These are phyloP conservation scores for Crenuchus spilurus DNA, from an alignment of 2,797 vertebrate genomes.

Conservation along the genomic window DNA sequence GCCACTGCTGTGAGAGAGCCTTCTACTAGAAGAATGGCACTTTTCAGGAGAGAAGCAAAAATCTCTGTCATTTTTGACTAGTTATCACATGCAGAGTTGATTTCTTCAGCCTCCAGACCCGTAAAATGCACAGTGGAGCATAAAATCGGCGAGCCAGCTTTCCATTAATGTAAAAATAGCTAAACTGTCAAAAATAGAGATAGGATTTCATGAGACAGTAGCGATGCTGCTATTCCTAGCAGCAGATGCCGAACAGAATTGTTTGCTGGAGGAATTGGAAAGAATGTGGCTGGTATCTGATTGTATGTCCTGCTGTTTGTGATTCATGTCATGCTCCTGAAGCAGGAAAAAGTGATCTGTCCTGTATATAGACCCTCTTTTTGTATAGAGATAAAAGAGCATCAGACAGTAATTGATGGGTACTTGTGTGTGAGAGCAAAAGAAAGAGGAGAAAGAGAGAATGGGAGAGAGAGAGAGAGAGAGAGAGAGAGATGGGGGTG, in stretches of 20 bases:
- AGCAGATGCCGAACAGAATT: neutral
- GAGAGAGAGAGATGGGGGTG: neutral
- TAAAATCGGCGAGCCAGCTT: neutral
- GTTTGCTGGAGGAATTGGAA: conserved; percentile 4
- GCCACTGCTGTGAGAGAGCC: neutral
- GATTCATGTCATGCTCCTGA: neutral
- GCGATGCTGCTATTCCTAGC: neutral
- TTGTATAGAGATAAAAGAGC: neutral
- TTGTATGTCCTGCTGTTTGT: neutral
- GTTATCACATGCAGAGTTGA: neutral
- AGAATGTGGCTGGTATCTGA: neutral
- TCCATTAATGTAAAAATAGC: neutral
- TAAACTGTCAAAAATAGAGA: neutral
- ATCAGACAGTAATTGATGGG: neutral
- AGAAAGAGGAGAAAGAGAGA: neutral
- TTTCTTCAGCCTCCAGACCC: neutral
- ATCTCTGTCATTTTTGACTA: neutral
- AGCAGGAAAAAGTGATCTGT: neutral
- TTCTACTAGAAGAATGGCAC: neutral
- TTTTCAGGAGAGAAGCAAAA: neutral
- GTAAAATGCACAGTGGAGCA: neutral
- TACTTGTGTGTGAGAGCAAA: neutral
- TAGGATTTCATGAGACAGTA: neutral
- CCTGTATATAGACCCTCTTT: neutral
- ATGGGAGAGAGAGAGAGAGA: neutral